Evolutionary conservation across 2,113 vertebrate genomes (phyloP), one percentile per base, ranked within the genome.

Genomic region (Scophthalmus maximus): DNA sequence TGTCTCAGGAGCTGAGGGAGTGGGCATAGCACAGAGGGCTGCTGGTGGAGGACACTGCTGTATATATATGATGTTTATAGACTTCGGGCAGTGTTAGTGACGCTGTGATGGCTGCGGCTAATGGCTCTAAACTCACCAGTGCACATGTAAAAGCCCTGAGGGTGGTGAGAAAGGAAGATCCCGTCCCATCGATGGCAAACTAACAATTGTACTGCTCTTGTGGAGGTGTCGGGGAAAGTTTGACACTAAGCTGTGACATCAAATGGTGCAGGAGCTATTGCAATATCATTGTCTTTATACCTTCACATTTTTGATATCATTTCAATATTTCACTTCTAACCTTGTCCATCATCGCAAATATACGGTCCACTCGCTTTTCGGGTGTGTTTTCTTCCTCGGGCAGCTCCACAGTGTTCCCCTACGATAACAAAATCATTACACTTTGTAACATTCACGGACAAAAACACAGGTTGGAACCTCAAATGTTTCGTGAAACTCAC

Each of bases 331-430:
- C 30, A 63, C 52, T 25, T 74, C 83, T 65, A 10, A 99, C 98
- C 95, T 99, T 99, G 90, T 98, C 97, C 97, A 99, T 99, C 97
- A 98, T 98, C 74, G 97, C 96, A 38, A 99, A 99, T 89, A 99
- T 99, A 79, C 98, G 94, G 76, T 99, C 97, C 70, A 99, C 97
- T 32, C 97, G 89, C 87, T 98, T 99, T 83, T 99, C 98, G 0
- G 97, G 97, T 0, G 98, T 99, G 92, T 98, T 99, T 87, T 99
- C 97, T 69, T 99, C 98, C 82, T 99, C 98, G 0, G 98, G 98
- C 68, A 99, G 93, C 87, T 99, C 97, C 84, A 99, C 98, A 0
- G 97, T 99, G 91, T 99, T 99, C 10, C 98, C 98, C 98, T 99
- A 81, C 51, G 17, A 82, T 17, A 66, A 40, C 36, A 5, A 44